Base-by-base conservation (phyloP, 2,888 invertebrate species). In the Apodemia zela region DNA sequence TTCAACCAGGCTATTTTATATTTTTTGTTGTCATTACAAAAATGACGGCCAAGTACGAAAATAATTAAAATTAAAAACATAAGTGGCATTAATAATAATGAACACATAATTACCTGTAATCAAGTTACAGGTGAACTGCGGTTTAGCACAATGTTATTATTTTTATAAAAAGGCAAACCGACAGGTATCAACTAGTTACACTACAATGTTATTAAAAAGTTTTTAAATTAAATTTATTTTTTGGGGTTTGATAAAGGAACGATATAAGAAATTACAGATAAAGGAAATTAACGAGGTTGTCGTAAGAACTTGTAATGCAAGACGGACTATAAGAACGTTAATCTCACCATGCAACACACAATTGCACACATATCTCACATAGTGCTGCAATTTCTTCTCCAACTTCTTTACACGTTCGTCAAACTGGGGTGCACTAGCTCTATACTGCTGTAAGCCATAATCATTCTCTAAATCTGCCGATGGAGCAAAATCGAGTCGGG, bases 371-470 rank as follows among this genome's bases (percentile, higher is more conserved):
- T 57, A 67, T 75, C 90, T 92, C 90, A 92, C 91, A 75, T 89
- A 86, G 70, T 89, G 89, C 71, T 89, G 88, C 68, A 91, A 72
- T 66, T 89, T 83, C 66, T 82, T 83, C 76, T 90, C 97, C 80
- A 97, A 92, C 74, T 95, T 94, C 93, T 95, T 95, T 67, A 97
- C 96, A 67, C 97, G 93, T 82, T 96, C 96, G 85, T 94, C 95
- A 87, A 97, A 97, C 79, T 96, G 94, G 8, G 96, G 96, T 17
- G 97, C 97, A 65, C 95, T 95, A 83, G 97, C 96, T 62, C 97
- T 93, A 86, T 97, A 97, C 77, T 97, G 93, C 86, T 96, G 96
- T 76, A 97, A 93, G 33, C 96, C 96, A 65, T 86, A 84, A 87
- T 97, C 96, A 87, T 97, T 95, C 86, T 97, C 96, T 77, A 96